Base-by-base conservation (phyloP, 2,113 vertebrate species). In the Archilochus colubris region DNA sequence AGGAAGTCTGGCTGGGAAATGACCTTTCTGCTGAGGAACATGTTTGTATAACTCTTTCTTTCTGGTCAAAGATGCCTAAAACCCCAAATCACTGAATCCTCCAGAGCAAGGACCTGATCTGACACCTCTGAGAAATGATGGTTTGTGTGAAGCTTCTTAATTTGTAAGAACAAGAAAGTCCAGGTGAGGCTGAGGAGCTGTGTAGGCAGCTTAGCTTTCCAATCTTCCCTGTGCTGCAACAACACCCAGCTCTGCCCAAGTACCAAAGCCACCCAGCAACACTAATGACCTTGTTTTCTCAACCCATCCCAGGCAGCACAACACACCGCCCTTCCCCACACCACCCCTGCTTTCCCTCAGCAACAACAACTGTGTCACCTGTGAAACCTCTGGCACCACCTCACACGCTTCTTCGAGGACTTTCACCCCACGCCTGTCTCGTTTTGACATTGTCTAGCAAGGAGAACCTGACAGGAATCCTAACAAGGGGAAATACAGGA, bases 401-500 rank as follows among this genome's bases (percentile, higher is more conserved):
- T 88, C 88, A 83, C 73, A 57, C 1, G 1, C 44, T 63, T 61
- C 68, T 81, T 16, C 4, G 6, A 88, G 76, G 72, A 63, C 68
- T 63, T 61, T 70, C 9, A 53, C 75, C 89, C 89, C 16, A 48
- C 5, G 5, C 69, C 61, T 43, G 76, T 67, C 82, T 94, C 10
- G 0, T 64, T 84, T 28, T 50, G 62, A 44, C 58, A 50, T 24
- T 31, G 79, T 44, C 70, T 61, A 57, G 73, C 7, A 0, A 78
- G 90, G 84, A 85, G 82, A 95, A 94, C 76, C 72, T 61, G 88
- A 82, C 48, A 33, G 88, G 72, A 95, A 48, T 30, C 30, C 27
- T 18, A 58, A 5, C 25, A 38, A 12, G 33, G 75, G 61, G 61
- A 90, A 91, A 67, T 3, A 10, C 10, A 75, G 85, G 40, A 93